These are phyloP conservation scores for Brachystomella parvula DNA, from an alignment of 1,140 invertebrate species.

Conservation along the genomic window DNA sequence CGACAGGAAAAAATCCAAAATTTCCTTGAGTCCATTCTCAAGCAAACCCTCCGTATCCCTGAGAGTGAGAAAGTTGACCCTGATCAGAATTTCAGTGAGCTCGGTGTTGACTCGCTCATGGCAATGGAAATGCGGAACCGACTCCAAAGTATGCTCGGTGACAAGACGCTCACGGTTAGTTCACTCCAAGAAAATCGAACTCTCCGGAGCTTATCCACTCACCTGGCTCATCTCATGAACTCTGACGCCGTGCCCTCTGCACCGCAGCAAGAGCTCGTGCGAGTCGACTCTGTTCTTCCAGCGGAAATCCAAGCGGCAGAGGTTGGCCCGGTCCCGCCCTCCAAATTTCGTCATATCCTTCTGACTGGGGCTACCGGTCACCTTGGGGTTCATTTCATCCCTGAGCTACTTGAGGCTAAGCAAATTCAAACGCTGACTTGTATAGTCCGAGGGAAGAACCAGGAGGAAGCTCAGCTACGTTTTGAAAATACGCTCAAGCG, in stretches of 20 bases:
- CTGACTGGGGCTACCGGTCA: constrained; percentile 22
- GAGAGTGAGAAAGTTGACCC: constrained; percentile 4
- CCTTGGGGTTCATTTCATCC: constrained; percentile 11
- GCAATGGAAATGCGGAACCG: constrained; percentile 15
- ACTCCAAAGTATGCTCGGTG: constrained; percentile 11
- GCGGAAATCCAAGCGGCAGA: background rate
- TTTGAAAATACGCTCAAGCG: background rate
- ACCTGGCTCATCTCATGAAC: constrained; percentile 19
- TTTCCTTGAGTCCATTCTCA: background rate
- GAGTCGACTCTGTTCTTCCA: background rate
- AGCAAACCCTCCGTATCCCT: background rate
- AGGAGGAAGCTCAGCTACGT: background rate
- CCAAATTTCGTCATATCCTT: constrained; percentile 14
- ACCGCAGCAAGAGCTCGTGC: background rate
- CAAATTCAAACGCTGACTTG: background rate
- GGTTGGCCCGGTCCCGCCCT: background rate
- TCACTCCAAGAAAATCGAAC: constrained; percentile 20
- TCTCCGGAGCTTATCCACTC: constrained; percentile 6
- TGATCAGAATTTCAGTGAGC: constrained; percentile 11
- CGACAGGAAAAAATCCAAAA: constrained; percentile 3
- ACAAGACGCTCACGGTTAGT: constrained; percentile 16
- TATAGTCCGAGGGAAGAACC: background rate
- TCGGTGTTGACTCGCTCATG: constrained; percentile 17
- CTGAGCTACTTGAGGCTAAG: background rate
- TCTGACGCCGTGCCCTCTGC: background rate